Evolutionary conservation across 1,140 invertebrate genomes (phyloP).

Genomic region (Meloidogyne hapla): DNA sequence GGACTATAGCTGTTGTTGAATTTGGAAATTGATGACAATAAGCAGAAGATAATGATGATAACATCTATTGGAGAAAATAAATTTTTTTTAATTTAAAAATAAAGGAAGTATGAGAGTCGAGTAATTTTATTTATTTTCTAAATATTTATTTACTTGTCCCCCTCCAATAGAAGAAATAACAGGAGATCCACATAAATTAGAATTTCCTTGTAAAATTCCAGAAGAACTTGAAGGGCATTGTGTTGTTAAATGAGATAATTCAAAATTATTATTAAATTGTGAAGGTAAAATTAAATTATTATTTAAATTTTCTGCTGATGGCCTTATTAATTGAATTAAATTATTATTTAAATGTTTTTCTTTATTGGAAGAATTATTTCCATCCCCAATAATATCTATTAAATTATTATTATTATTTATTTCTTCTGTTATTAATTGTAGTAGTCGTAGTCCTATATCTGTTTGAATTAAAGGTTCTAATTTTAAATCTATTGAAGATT

Average conservation of each 20-base stretch:
- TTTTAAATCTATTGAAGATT: neutral
- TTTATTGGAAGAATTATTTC: neutral
- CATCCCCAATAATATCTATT: neutral
- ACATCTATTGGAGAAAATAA: no score
- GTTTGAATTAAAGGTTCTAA: neutral
- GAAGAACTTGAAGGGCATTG: slow-evolving; percentile 4
- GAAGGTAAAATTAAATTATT: neutral
- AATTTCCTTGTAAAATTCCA: neutral
- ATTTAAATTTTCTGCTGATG: neutral
- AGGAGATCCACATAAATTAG: no score
- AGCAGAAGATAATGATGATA: neutral
- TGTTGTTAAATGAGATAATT: neutral
- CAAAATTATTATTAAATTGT: slow-evolving; percentile 7
- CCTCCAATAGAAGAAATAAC: neutral
- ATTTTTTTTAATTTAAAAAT: no score
- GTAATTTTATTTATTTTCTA: no score
- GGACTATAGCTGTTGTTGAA: neutral
- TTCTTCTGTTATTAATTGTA: neutral
- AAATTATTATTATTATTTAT: neutral
- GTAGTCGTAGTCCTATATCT: neutral
- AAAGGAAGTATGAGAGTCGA: no score
- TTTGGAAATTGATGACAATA: slow-evolving; percentile 22
- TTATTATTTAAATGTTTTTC: neutral
- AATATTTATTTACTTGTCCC: neutral
- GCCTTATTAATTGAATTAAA: slow-evolving; percentile 1